Evolutionary conservation across 2,888 invertebrate species (phyloP).

Genomic region (Nysson spinosus): DNA sequence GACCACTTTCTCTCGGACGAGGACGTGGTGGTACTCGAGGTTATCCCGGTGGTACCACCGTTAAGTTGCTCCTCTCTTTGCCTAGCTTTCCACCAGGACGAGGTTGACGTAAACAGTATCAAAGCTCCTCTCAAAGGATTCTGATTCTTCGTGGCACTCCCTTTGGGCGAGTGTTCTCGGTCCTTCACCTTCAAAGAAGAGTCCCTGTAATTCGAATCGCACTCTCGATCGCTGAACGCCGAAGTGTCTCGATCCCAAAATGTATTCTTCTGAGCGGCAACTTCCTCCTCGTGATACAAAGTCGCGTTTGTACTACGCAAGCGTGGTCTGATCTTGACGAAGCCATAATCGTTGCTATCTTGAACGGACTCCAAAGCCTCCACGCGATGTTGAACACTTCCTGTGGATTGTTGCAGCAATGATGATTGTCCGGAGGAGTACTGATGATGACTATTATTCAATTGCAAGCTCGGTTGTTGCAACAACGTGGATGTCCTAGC

Average conservation of each 20-base stretch:
- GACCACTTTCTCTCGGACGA: constrained; percentile 71
- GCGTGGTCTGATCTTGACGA: constrained; percentile 71
- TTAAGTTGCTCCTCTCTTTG: constrained; percentile 70
- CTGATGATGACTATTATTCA: constrained; percentile 55
- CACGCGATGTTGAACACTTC: constrained; percentile 48
- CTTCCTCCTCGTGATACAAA: constrained; percentile 67
- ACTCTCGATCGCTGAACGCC: constrained; percentile 64
- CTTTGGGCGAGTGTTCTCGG: constrained; percentile 59
- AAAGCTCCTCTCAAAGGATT: constrained; percentile 72
- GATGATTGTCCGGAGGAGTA: constrained; percentile 48
- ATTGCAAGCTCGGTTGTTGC: constrained; percentile 68
- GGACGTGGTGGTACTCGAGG: constrained; percentile 30
- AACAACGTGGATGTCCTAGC: constrained; percentile 77
- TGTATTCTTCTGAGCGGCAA: constrained; percentile 53
- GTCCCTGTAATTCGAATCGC: constrained; percentile 61
- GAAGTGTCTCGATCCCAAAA: constrained; percentile 62
- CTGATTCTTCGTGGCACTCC: constrained; percentile 64
- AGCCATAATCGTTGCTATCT: constrained; percentile 74
- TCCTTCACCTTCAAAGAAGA: constrained; percentile 52
- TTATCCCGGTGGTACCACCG: constrained; percentile 14
- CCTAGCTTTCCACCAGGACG: constrained; percentile 75
- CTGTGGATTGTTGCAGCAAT: constrained; percentile 42
- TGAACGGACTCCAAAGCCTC: constrained; percentile 49
- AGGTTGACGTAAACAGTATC: constrained; percentile 73
- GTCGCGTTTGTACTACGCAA: constrained; percentile 71